Base-by-base conservation (phyloP, 2,888 invertebrate genomes). In the Cryptops parisi region DNA sequence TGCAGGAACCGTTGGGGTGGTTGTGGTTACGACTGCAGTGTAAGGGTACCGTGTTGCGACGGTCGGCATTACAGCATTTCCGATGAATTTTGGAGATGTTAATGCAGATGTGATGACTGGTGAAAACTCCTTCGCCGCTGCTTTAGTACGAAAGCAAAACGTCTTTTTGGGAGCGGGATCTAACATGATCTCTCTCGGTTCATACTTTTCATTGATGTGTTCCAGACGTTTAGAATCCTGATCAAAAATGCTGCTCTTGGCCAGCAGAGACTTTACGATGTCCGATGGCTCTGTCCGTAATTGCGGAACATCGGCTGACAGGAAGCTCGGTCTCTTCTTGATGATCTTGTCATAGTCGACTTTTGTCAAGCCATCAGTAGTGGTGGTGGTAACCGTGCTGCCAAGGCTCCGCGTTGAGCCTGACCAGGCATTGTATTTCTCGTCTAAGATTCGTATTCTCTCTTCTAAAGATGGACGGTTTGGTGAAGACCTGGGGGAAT, bases 161-260 rank as follows among this genome's bases (percentile, higher is more conserved):
- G 45, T 52, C 19, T 45, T 52, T 44, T 54, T 55, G 19, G 55
- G 55, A 23, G 44, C 23, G 41, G 53, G 24, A 19, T 40, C 52
- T 39, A 48, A 23, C 24, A 47, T 25, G 17, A 50, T 22, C 23
- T 49, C 46, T 38, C 53, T 25, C 15, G 47, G 52, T 72, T 90
- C 79, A 72, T 88, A 80, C 72, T 87, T 80, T 69, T 90, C 81
- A 66, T 81, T 77, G 54, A 85, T 82, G 63, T 67, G 65, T 68
- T 91, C 91, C 55, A 96, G 74, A 33, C 96, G 76, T 70, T 93
- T 90, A 40, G 85, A 80, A 68, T 96, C 96, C 68, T 94, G 94
- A 67, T 96, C 96, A 70, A 96, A 94, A 52, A 96, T 88, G 50
- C 90, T 91, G 58, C 85, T 81, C 68, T 89, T 88, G 3, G 91